phyloP scores from a whole-genome alignment of 2,888 invertebrate genomes.

The Eupithecia centaureata region DNA sequence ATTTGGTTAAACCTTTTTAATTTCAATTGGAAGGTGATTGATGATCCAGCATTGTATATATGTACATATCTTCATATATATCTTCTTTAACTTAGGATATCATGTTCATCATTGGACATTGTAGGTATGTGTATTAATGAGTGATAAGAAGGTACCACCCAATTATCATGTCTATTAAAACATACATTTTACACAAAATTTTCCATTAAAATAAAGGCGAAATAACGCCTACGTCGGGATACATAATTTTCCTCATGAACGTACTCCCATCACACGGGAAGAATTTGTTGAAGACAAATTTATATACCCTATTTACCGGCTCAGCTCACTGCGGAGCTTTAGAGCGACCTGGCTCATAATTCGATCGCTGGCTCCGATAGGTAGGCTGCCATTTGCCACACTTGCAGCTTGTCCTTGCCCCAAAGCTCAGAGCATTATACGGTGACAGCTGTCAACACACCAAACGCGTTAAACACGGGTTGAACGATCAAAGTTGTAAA shows the following conservation, averaged over 20 bases:
- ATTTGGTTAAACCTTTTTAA: too few species aligned
- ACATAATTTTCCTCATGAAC: conserved; percentile 60
- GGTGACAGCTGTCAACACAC: conserved; percentile 44
- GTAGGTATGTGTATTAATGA: neutral
- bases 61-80: too few species aligned
- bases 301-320: conserved; percentile 67
- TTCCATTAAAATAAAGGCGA: conserved; percentile 48
- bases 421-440: conserved; percentile 37
- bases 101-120: too few species aligned
- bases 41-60: too few species aligned
- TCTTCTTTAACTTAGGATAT: too few species aligned
- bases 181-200: conserved; percentile 43
- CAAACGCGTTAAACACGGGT: conserved; percentile 40
- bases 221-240: conserved; percentile 43
- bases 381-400: conserved; percentile 43
- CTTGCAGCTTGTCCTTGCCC: conserved; percentile 42
- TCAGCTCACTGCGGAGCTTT: conserved; percentile 56
- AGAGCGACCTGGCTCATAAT: conserved; percentile 61
- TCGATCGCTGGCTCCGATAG: conserved; percentile 51
- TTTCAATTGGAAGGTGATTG: too few species aligned
- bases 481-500: conserved; percentile 44
- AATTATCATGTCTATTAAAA: neutral
- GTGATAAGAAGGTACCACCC: neutral
- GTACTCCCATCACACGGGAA: conserved; percentile 58
- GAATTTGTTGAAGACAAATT: conserved; percentile 69